Conservation (phyloP, 2,113 vertebrate species). For the Austrofundulus limnaeus region DNA sequence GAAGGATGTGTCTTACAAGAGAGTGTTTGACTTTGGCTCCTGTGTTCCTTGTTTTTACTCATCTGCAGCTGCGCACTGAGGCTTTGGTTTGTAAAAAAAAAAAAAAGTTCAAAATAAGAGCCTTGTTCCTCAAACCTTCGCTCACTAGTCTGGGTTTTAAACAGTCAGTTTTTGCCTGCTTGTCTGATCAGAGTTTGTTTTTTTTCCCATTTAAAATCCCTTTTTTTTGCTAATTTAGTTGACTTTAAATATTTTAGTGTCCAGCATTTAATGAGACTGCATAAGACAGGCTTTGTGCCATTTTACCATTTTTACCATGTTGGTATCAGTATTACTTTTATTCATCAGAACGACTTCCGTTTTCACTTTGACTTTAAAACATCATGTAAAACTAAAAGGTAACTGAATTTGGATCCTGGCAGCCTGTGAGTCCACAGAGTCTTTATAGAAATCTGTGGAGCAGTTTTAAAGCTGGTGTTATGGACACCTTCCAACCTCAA, state of each 20-base stretch:
- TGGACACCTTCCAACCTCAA: neutral
- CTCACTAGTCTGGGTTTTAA: constrained; percentile 53
- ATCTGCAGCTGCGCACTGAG: constrained; percentile 51
- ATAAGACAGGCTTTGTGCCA: too few relatives aligned
- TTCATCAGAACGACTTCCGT: neutral
- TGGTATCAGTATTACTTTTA: neutral
- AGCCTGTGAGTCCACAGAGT: neutral
- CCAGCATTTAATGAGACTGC: too few relatives aligned
- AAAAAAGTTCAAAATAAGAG: constrained; percentile 68
- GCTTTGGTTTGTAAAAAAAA: constrained; percentile 29
- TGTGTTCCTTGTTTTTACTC: constrained; percentile 43
- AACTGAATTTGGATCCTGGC: too few relatives aligned
- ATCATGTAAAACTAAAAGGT: neutral
- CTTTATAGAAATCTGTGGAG: neutral
- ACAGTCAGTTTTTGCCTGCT: constrained; percentile 28
- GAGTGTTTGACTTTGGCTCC: constrained; percentile 49
- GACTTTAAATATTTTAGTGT: too few relatives aligned
- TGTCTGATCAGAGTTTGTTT: constrained; percentile 16
- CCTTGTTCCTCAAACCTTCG: constrained; percentile 59
- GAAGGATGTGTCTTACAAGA: constrained; percentile 64
- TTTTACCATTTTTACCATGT: too few relatives aligned
- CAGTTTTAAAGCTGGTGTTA: neutral
- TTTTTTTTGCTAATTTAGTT: neutral
- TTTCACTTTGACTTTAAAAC: too few relatives aligned
- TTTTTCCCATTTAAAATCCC: neutral